Conservation (phyloP, 2,888 invertebrate species). For the Perizoma affinitatum region DNA sequence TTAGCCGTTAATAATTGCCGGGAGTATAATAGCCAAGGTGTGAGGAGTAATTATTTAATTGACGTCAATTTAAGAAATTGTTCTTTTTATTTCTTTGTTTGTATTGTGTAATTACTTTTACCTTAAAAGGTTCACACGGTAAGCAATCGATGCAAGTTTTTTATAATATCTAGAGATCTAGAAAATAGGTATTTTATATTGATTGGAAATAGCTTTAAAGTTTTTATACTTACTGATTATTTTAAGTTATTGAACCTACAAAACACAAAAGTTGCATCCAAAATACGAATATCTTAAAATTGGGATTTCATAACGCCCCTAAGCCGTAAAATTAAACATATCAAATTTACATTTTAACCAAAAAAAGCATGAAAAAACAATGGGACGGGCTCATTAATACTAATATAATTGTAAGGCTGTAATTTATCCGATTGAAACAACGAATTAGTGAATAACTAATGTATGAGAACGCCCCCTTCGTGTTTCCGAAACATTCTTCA, state of each 20-base stretch:
- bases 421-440: constrained; percentile 78
- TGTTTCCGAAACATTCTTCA: constrained; percentile 70
- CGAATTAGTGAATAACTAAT: constrained; percentile 81
- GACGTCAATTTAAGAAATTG: constrained; percentile 18
- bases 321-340: constrained; percentile 7
- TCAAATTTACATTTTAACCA: constrained; percentile 24
- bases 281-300: neutral
- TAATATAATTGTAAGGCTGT: constrained; percentile 79
- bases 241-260: too few relatives aligned
- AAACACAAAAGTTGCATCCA: neutral
- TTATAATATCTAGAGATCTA: neutral
- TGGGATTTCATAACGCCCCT: constrained; percentile 1
- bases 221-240: too few relatives aligned
- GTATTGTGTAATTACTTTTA: constrained; percentile 3
- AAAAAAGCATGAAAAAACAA: constrained; percentile 60
- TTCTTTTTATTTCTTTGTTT: constrained; percentile 17
- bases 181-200: too few relatives aligned
- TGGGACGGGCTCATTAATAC: constrained; percentile 74
- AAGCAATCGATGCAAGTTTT: neutral
- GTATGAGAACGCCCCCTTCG: constrained; percentile 75
- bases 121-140: constrained; percentile 20
- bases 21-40: constrained; percentile 27
- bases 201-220: too few relatives aligned
- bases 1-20: constrained; percentile 34
- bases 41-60: constrained; percentile 35